These are phyloP conservation scores for Lobophora halterata DNA, from an alignment of 2,888 invertebrate genomes.

Conservation along the genomic window DNA sequence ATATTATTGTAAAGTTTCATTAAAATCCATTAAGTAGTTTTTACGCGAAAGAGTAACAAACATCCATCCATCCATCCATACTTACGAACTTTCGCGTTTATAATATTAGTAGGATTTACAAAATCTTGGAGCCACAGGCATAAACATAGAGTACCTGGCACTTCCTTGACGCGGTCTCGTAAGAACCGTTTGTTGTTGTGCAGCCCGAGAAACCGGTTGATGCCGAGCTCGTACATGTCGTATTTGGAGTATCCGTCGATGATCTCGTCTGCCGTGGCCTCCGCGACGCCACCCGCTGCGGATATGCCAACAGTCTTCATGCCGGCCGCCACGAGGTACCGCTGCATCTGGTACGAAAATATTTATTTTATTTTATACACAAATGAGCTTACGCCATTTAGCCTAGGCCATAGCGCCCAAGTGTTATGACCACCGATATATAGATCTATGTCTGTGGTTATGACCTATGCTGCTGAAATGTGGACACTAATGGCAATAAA, in stretches of 20 bases:
- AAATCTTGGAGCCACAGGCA: neutral
- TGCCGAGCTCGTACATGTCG: conserved; percentile 94
- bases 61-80: too few species aligned
- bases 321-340: conserved; percentile 96
- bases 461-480: too few species aligned
- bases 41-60: too few species aligned
- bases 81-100: too few species aligned
- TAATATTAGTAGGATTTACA: neutral
- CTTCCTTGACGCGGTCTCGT: conserved; percentile 94
- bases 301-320: conserved; percentile 98
- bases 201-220: conserved; percentile 93
- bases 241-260: conserved; percentile 88
- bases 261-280: conserved; percentile 93
- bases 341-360: conserved; percentile 90
- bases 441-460: too few species aligned
- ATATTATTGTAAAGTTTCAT: too few species aligned
- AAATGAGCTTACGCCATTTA: too few species aligned
- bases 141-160: conserved; percentile 83
- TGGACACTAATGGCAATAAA: too few species aligned
- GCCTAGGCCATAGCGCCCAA: too few species aligned
- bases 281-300: conserved; percentile 97
- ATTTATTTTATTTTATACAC: too few species aligned
- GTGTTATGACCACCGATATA: too few species aligned
- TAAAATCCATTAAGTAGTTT: too few species aligned
- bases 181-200: conserved; percentile 97